Base-by-base conservation (phyloP, 2,797 vertebrate species). In the Crenichthys baileyi region DNA sequence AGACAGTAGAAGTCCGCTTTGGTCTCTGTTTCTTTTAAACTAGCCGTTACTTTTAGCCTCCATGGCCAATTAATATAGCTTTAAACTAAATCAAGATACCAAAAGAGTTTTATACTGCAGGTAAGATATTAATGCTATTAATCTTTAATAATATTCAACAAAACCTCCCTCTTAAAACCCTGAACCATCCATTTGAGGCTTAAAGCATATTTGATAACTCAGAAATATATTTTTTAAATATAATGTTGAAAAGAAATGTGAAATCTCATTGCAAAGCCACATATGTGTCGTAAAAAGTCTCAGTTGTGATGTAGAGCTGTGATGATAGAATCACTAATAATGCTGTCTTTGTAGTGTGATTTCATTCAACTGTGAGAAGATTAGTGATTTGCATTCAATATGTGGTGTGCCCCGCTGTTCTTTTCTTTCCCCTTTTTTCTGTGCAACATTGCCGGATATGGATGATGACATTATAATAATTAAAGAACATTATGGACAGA, bases 391-490 rank as follows among this genome's bases (percentile, higher is more conserved):
- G 90, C 92, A 91, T 93, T 94, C 93, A 94, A 95, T 93, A 92
- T 93, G 90, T 83, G 84, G 88, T 91, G 89, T 81, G 92, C 90
- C 91, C 89, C 77, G 89, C 89, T 91, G 85, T 93, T 94, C 89
- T 46, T 39, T 77, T 74, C 41, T 76, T 60, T 53, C n/a, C 22
- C 81, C 89, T 92, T 93, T 89, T 91, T 91, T 94, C 89, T 86
- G 92, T 92, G 92, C 92, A 93, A 93, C 94, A 93, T 90, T 90
- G 91, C 89, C 87, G 79, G 92, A 95, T 94, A 94, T 93, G 92
- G 93, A 94, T 94, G 94, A 95, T 94, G 94, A 94, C 94, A 93
- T 95, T 94, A 94, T 91, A 95, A 95, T 96, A 96, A 96, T 96
- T 95, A 95, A 87, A 93, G 84, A 92, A 95, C 95, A 95, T 95